Evolutionary conservation across 1,140 invertebrate genomes (phyloP), one percentile per base, ranked within the genome.

Genomic region (Drosophila santomea): DNA sequence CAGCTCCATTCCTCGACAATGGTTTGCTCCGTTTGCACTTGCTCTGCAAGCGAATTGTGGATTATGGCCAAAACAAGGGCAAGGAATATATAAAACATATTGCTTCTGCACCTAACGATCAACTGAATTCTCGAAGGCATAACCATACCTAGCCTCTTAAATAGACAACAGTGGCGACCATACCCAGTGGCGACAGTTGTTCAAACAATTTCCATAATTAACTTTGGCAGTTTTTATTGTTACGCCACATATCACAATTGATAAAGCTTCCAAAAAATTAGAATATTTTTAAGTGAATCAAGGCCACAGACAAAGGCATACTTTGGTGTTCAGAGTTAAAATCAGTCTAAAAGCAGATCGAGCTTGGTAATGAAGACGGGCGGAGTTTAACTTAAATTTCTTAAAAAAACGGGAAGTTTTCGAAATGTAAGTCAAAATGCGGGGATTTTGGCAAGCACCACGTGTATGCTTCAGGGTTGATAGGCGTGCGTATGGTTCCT

Each of bases 261-360:
- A 63, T 64, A 74, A 20, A 36, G 36, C 39, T 15, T 15, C 48
- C 23, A 14, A 47, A 25, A n/a, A 64, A 52, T 58, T 72, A 80
- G 47, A 72, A 68, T 81, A 80, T 86, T 81, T 51, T 77, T 66
- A 84, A 54, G 58, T 86, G 60, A 78, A 86, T 78, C 78, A 85
- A 85, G 81, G 81, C 12, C 72, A 23, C 7, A 14, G 14, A 17
- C 36, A 8, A 32, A 32, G 28, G 7, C 28, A 32, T 32, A 32
- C 32, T 32, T 32, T 10, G 32, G 2, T 7, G 32, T 32, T 32
- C 8, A 10, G 7, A 32, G 8, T 32, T 32, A 32, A 32, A 32
- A 32, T 32, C 8, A 32, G 32, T 32, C 8, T 32, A 10, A 32
- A 32, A 8, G 32, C 32, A 8, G 1, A 32, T 32, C 2, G 32